phyloP scores from a whole-genome alignment of 2,797 vertebrate species.

The Yasuhikotakia modesta region DNA sequence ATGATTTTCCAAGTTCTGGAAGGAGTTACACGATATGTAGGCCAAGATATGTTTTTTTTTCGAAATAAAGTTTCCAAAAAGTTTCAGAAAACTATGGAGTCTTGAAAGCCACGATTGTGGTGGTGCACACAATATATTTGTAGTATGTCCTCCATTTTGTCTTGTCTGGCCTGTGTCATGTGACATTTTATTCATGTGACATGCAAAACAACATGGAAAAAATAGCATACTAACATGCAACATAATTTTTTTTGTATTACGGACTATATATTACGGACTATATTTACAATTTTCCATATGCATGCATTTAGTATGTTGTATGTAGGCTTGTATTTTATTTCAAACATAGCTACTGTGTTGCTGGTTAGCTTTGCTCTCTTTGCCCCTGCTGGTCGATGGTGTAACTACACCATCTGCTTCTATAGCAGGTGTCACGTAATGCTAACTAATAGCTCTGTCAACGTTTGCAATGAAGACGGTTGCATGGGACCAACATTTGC shows the following conservation, averaged over 20 bases:
- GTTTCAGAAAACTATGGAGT: neutral
- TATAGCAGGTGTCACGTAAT: too few species aligned
- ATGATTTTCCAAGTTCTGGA: neutral
- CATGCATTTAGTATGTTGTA: neutral
- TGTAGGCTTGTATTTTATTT: neutral
- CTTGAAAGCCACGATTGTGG: neutral
- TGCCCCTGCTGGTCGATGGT: neutral
- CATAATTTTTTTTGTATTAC: neutral
- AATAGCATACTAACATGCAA: neutral
- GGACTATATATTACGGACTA: too few species aligned
- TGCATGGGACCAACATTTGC: too few species aligned
- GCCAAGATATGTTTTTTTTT: too few species aligned
- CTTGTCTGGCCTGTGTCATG: neutral
- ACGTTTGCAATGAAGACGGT: too few species aligned
- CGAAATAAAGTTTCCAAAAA: too few species aligned
- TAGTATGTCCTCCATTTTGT: neutral
- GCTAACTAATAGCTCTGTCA: too few species aligned
- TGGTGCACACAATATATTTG: neutral
- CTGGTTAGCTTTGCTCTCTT: neutral
- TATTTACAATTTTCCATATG: neutral
- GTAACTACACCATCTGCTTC: neutral
- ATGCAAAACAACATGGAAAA: neutral
- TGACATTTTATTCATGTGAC: slow-evolving; percentile 2
- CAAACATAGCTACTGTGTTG: neutral
- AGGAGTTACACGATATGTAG: too few species aligned